Conservation (phyloP, 2,888 invertebrate species). For the Drosophila acutilabella region DNA sequence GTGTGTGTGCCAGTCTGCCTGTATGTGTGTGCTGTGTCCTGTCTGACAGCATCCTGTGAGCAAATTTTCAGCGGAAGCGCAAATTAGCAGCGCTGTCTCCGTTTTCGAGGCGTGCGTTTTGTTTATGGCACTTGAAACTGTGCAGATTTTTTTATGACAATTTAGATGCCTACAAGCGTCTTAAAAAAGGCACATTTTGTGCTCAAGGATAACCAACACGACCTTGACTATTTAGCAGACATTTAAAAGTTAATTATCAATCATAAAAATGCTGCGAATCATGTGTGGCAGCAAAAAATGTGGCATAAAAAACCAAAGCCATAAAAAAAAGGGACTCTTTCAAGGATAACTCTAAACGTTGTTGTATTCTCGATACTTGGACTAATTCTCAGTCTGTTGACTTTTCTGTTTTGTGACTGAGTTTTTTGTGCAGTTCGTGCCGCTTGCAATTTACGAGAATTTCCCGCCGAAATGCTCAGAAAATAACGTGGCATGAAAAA, state of each 20-base stretch:
- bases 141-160: constrained; percentile 55
- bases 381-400: not conserved
- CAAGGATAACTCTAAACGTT: constrained; percentile 69
- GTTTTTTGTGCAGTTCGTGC: constrained; percentile 71
- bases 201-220: constrained; percentile 31
- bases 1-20: constrained; percentile 28
- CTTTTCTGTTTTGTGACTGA: not conserved
- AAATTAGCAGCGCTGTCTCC: constrained; percentile 71
- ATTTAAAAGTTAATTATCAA: constrained; percentile 70
- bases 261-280: constrained; percentile 54
- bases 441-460: constrained; percentile 76
- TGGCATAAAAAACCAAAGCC: constrained; percentile 36
- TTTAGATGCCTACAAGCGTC: constrained; percentile 36
- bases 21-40: constrained; percentile 43
- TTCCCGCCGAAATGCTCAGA: constrained; percentile 74
- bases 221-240: constrained; percentile 58
- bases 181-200: constrained; percentile 30
- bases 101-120: constrained; percentile 50
- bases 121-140: constrained; percentile 62
- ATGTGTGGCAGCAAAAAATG: constrained; percentile 24
- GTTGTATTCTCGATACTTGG: constrained; percentile 14
- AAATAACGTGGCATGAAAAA: constrained; percentile 79
- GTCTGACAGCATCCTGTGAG: constrained; percentile 66
- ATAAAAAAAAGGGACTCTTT: constrained; percentile 26
- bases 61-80: constrained; percentile 73